Conservation (phyloP, 2,888 invertebrate species). For the Nemurella pictetii region DNA sequence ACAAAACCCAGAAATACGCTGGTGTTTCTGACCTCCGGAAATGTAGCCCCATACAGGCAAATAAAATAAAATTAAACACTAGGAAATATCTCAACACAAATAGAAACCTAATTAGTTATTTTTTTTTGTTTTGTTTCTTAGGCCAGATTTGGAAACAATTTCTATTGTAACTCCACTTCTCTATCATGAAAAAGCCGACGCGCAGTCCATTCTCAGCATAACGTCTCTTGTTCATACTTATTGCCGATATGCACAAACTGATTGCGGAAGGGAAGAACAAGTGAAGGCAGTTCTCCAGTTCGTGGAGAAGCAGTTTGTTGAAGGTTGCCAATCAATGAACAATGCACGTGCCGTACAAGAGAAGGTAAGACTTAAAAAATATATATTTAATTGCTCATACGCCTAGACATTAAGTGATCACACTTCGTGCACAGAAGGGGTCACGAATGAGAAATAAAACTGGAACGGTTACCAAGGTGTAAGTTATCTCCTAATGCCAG, state of each 20-base stretch:
- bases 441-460: too few species aligned
- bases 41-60: too few species aligned
- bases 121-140: constrained; percentile 43
- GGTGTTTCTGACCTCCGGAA: constrained; percentile 39
- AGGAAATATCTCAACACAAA: too few species aligned
- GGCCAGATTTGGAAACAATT: constrained; percentile 62
- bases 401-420: too few species aligned
- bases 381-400: too few species aligned
- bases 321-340: constrained; percentile 45
- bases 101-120: too few species aligned
- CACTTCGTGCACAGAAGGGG: too few species aligned
- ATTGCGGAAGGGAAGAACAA: constrained; percentile 54
- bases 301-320: constrained; percentile 56
- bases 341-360: constrained; percentile 46
- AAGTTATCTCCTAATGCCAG: too few species aligned
- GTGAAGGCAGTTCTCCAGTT: constrained; percentile 57
- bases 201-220: constrained; percentile 66
- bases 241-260: constrained; percentile 59
- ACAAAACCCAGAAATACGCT: too few species aligned
- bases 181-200: constrained; percentile 57
- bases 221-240: constrained; percentile 72
- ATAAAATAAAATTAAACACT: too few species aligned
- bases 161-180: constrained; percentile 59
- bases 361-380: too few species aligned
- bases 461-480: too few species aligned